phyloP scores from a whole-genome alignment of 2,113 vertebrate genomes.

The Scalopus aquaticus region DNA sequence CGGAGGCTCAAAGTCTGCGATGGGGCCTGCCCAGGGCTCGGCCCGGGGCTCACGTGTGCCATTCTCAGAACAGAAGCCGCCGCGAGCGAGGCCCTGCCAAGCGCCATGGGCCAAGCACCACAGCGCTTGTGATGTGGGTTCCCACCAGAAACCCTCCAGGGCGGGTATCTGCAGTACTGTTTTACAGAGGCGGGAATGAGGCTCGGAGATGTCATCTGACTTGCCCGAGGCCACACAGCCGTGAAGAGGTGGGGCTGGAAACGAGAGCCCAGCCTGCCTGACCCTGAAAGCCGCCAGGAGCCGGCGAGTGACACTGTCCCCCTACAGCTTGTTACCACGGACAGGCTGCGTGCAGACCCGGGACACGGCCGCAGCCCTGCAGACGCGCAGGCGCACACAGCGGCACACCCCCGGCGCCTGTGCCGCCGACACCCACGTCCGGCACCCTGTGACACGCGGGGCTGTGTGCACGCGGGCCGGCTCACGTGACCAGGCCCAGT shows the following conservation, averaged over 20 bases:
- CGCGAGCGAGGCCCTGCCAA: fast-evolving
- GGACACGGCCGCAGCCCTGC: background rate
- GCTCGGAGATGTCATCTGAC: background rate
- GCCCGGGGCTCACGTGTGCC: background rate
- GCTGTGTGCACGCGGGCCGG: background rate
- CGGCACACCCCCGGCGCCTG: background rate
- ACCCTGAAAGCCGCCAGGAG: conserved; percentile 46
- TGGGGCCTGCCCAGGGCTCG: fast-evolving
- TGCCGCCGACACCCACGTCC: no score
- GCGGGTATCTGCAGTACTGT: background rate
- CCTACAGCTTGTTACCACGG: background rate
- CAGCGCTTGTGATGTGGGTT: fast-evolving
- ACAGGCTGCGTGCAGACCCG: background rate
- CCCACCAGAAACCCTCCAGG: background rate
- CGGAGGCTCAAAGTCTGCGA: background rate
- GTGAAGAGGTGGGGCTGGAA: background rate
- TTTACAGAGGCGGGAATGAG: background rate
- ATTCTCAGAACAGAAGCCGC: fast-evolving
- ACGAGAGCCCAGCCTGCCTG: background rate
- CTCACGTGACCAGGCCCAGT: background rate
- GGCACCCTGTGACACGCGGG: fast-evolving
- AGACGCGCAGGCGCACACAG: background rate
- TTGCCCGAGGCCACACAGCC: background rate
- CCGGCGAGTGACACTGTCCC: conserved; percentile 38
- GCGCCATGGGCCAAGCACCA: fast-evolving